Evolutionary conservation across 2,113 vertebrate genomes (phyloP).

Genomic region (Pelvicachromis taeniatus): DNA sequence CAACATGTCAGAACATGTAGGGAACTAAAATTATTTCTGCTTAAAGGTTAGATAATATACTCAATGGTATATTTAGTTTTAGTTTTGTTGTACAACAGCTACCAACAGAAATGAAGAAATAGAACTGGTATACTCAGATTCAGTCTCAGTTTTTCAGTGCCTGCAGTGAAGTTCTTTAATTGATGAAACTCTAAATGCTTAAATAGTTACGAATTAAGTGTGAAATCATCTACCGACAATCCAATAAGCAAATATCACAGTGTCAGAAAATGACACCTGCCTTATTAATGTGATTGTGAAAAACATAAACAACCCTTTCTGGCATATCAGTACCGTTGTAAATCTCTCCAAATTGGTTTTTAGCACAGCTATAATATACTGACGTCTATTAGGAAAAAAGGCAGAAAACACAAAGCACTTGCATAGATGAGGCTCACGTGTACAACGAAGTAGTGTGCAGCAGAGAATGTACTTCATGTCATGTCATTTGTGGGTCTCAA

Average conservation of each 20-base stretch:
- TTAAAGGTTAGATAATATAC: neutral
- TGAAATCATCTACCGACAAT: neutral
- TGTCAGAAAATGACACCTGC: neutral
- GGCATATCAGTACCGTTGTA: neutral
- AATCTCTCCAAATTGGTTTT: constrained; percentile 2
- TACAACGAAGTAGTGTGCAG: neutral
- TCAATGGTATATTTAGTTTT: neutral
- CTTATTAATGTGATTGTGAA: neutral
- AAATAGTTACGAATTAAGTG: neutral
- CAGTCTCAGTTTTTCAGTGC: neutral
- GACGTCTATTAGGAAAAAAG: neutral
- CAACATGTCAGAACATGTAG: neutral
- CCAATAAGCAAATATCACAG: neutral
- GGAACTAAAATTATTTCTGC: neutral
- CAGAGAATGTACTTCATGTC: neutral
- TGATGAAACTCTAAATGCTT: neutral
- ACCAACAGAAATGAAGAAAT: neutral
- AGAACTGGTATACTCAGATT: neutral
- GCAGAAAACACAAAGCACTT: neutral
- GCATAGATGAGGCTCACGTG: neutral
- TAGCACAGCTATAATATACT: neutral
- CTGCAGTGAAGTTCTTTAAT: neutral
- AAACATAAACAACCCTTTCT: neutral
- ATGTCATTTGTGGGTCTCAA: constrained; percentile 1
- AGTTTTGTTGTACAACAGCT: neutral